phyloP scores from a whole-genome alignment of 2,113 vertebrate species.

The Centrocercus urophasianus region DNA sequence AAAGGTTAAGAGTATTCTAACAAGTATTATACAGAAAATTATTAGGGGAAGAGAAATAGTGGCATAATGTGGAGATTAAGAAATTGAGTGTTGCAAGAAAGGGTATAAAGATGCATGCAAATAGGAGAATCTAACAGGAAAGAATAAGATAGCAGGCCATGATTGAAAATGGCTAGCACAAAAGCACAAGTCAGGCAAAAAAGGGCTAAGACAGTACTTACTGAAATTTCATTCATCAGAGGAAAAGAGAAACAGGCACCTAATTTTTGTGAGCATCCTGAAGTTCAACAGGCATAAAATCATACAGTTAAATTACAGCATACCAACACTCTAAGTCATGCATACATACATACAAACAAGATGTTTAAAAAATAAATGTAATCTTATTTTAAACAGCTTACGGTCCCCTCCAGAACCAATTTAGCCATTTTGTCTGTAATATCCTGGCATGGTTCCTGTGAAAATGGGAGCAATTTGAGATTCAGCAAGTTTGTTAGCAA shows the following conservation, averaged over 20 bases:
- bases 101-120: constrained; percentile 35
- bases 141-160: constrained; percentile 19
- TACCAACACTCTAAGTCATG: constrained; percentile 73
- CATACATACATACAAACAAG: constrained; percentile 81
- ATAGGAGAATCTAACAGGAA: constrained; percentile 18
- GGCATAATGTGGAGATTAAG: neutral
- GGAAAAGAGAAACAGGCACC: constrained; percentile 55
- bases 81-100: neutral
- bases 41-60: neutral
- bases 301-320: constrained; percentile 74
- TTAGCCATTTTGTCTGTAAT: constrained; percentile 78
- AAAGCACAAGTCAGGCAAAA: constrained; percentile 39
- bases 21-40: constrained; percentile 2
- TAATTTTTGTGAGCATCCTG: constrained; percentile 68
- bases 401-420: constrained; percentile 72
- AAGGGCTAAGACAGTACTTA: constrained; percentile 54
- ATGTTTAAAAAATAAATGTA: constrained; percentile 78
- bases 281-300: constrained; percentile 75
- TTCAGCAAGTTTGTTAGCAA: constrained; percentile 72
- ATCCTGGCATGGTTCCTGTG: constrained; percentile 64
- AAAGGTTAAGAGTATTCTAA: constrained; percentile 40
- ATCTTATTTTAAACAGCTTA: constrained; percentile 77
- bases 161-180: constrained; percentile 39
- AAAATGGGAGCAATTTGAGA: constrained; percentile 72
- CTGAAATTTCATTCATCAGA: constrained; percentile 66